Conservation (phyloP, 2,888 invertebrate species). For the Cyclophora albipunctata region DNA sequence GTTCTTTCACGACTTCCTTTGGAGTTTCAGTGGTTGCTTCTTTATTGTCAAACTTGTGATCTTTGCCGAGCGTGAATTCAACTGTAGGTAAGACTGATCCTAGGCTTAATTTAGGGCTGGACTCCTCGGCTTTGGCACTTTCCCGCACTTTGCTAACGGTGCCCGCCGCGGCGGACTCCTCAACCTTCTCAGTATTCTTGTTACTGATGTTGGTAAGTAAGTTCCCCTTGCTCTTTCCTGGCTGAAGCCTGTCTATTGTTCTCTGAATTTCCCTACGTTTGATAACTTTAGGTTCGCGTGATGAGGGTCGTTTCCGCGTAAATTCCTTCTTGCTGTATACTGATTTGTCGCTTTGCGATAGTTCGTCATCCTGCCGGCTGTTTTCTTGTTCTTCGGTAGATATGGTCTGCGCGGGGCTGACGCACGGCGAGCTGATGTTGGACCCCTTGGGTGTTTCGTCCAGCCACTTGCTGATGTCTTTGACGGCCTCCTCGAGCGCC, state of each 20-base stretch:
- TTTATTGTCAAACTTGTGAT: constrained; percentile 76
- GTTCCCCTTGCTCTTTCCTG: constrained; percentile 92
- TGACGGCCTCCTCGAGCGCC: constrained; percentile 79
- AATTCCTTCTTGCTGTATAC: constrained; percentile 49
- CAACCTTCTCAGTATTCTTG: constrained; percentile 68
- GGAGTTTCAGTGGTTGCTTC: constrained; percentile 26
- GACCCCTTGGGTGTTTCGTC: constrained; percentile 87
- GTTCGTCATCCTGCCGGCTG: constrained; percentile 60
- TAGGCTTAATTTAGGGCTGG: constrained; percentile 87
- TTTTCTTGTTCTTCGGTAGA: constrained; percentile 77
- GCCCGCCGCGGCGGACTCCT: constrained; percentile 75
- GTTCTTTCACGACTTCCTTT: constrained; percentile 12
- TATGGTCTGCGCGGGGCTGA: constrained; percentile 82
- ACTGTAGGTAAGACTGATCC: constrained; percentile 88
- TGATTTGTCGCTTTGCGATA: constrained; percentile 54
- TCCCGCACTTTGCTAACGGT: constrained; percentile 73
- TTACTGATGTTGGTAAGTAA: constrained; percentile 81
- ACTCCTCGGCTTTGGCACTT: constrained; percentile 77
- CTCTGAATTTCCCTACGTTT: constrained; percentile 83
- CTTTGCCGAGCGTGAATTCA: constrained; percentile 78
- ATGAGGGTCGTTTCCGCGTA: constrained; percentile 64
- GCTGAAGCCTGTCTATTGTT: constrained; percentile 88
- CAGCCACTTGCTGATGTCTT: constrained; percentile 92
- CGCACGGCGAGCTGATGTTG: constrained; percentile 85
- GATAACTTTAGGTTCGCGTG: constrained; percentile 56